Evolutionary conservation across 2,797 vertebrate species (phyloP).

Genomic region (Lepilemur ruficaudatus): DNA sequence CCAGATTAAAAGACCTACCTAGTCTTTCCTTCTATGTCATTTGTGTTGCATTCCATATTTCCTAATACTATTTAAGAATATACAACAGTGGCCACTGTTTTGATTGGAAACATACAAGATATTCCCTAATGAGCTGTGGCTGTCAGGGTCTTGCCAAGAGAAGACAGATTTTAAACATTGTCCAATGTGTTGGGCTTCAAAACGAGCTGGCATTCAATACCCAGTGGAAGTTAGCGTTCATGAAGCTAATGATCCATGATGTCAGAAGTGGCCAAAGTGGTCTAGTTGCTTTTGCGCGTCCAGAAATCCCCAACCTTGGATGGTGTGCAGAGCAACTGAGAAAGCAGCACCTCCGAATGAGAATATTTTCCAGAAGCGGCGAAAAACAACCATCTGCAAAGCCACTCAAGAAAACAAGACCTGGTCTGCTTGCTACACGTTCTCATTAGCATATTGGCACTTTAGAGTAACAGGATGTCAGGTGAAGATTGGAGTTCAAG

Average conservation of each 20-base stretch:
- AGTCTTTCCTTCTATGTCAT: not conserved
- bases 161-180: slow-evolving; percentile 78
- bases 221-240: slow-evolving; percentile 63
- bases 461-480: not conserved
- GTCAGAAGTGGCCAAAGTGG: slow-evolving; percentile 64
- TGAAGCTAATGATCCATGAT: slow-evolving; percentile 67
- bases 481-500: not conserved
- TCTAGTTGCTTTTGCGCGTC: not conserved
- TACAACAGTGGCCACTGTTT: slow-evolving; percentile 65
- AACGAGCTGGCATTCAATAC: slow-evolving; percentile 65
- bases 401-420: not conserved
- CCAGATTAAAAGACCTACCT: slow-evolving; percentile 15
- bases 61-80: slow-evolving; percentile 49
- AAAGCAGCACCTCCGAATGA: not conserved
- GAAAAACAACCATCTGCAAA: not conserved
- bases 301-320: slow-evolving; percentile 63
- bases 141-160: slow-evolving; percentile 75
- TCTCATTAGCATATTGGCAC: not conserved
- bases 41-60: not conserved
- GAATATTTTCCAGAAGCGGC: not conserved
- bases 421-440: not conserved
- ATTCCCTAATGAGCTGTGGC: slow-evolving; percentile 69
- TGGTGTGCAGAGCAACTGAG: not conserved
- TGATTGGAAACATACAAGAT: slow-evolving; percentile 73
- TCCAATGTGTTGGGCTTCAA: slow-evolving; percentile 68